Evolutionary conservation across 2,888 invertebrate genomes (phyloP).

Genomic region (Ormia ochracea): DNA sequence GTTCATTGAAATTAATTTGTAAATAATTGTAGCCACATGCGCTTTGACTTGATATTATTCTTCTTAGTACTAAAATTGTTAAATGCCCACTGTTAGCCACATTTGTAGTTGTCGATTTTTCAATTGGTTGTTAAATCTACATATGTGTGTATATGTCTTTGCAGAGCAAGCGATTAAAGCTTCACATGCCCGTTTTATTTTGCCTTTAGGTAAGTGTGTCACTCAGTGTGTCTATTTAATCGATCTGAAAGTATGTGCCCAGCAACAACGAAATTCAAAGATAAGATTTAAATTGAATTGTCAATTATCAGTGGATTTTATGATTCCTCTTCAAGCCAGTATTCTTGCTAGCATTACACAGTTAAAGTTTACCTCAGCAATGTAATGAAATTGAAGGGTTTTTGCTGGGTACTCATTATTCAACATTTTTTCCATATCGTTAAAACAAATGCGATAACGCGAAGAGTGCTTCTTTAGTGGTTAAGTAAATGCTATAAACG

Average conservation of each 20-base stretch:
- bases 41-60: neutral
- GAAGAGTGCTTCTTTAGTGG: neutral
- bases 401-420: neutral
- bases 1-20: neutral
- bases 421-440: neutral
- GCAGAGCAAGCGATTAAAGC: constrained; percentile 67
- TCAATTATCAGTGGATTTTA: neutral
- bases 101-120: constrained; percentile 18
- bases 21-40: neutral
- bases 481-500: constrained; percentile 4
- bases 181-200: constrained; percentile 69
- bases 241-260: neutral
- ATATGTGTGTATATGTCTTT: constrained; percentile 63
- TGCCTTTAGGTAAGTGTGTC: constrained; percentile 72
- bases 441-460: neutral
- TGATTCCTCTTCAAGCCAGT: neutral
- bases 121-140: constrained; percentile 63
- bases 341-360: neutral
- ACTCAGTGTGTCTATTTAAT: neutral
- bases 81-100: constrained; percentile 6
- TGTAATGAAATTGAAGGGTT: neutral
- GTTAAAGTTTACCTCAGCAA: neutral
- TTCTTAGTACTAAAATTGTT: neutral
- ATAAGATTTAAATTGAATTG: neutral
- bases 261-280: constrained; percentile 1